phyloP scores from a whole-genome alignment of 2,113 vertebrate genomes.

The Macrotis lagotis region DNA sequence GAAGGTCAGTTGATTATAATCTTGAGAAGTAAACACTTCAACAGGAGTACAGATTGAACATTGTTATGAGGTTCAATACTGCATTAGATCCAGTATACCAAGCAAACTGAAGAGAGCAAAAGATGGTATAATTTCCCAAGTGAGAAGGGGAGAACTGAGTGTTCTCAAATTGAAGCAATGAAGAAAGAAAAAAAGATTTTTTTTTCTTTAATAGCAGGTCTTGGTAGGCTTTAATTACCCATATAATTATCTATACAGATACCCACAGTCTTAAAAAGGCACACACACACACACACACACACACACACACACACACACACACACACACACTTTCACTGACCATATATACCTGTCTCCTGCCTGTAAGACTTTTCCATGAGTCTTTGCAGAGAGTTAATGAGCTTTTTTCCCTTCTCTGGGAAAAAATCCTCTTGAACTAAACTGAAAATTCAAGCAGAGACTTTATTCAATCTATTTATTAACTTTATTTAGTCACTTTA shows the following conservation, averaged over 20 bases:
- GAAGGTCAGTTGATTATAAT: background rate
- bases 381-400: background rate
- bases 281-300: too few relatives aligned
- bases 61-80: background rate
- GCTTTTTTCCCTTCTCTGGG: background rate
- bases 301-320: too few relatives aligned
- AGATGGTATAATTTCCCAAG: background rate
- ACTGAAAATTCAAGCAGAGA: constrained; percentile 12
- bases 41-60: background rate
- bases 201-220: background rate
- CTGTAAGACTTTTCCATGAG: background rate
- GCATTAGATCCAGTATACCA: background rate
- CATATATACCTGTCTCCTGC: background rate
- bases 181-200: background rate
- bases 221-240: background rate
- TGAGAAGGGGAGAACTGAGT: background rate
- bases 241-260: background rate
- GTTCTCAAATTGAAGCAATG: background rate
- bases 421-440: background rate
- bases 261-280: background rate
- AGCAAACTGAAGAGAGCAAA: background rate
- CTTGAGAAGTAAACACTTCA: background rate
- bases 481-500: too few relatives aligned
- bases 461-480: too few relatives aligned
- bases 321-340: background rate